A percentile compares a stretch with the other conserved stretches of the same genome.
Evolutionary conservation across 2,113 vertebrate species (phyloP).

Genomic region (Gasterosteus nipponicus): DNA sequence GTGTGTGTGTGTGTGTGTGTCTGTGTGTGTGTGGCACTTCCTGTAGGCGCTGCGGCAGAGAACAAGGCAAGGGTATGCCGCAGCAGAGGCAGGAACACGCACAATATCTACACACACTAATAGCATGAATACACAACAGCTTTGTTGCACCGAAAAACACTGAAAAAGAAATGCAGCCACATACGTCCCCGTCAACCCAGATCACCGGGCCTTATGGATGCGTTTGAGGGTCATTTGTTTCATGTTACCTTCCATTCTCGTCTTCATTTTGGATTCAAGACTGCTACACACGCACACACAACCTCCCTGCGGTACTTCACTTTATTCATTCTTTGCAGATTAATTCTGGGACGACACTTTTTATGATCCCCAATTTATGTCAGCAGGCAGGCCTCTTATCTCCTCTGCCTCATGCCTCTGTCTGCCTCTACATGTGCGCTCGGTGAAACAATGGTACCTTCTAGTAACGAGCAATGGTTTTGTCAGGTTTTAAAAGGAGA

Average conservation of each 20-base stretch:
- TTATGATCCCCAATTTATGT: conserved; percentile 75
- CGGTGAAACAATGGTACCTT: conserved; percentile 72
- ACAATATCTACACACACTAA: conserved; percentile 1
- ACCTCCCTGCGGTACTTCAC: conserved; percentile 44
- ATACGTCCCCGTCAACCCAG: conserved; percentile 17
- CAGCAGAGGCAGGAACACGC: conserved; percentile 56
- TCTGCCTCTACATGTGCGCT: conserved; percentile 63
- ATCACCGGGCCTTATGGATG: conserved; percentile 48
- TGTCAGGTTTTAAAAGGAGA: conserved; percentile 72
- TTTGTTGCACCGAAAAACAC: neutral
- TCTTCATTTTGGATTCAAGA: conserved; percentile 55
- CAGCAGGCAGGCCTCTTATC: conserved; percentile 64
- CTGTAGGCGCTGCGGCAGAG: conserved; percentile 65
- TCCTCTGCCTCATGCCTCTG: conserved; percentile 64
- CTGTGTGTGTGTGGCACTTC: conserved; percentile 70
- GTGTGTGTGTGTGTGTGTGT: conserved; percentile 73
- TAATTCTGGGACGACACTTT: conserved; percentile 69
- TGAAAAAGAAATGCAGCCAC: conserved; percentile 8
- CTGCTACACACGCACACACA: neutral
- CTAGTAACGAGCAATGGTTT: conserved; percentile 67
- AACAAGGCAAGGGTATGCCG: conserved; percentile 40
- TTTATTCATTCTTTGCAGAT: conserved; percentile 74
- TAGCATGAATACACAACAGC: conserved; percentile 1
- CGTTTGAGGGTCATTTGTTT: conserved; percentile 48
- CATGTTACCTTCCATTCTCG: conserved; percentile 34